A percentile compares a stretch with the other conserved stretches of the same genome.
Conservation (phyloP, 2,888 invertebrate genomes). For the Panzeria rudis region DNA sequence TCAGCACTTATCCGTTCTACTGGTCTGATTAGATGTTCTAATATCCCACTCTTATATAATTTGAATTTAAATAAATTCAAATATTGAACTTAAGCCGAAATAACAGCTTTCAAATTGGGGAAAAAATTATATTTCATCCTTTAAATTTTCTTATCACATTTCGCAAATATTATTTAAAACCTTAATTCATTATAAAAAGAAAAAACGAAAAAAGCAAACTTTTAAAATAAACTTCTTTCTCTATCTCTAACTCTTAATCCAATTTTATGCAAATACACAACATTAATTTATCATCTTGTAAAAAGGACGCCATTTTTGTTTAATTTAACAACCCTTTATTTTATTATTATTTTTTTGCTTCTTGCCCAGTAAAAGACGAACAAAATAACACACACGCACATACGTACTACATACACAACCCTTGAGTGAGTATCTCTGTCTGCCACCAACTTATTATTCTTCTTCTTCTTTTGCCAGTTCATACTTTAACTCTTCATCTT, state of each 20-base stretch:
- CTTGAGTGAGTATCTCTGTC: constrained; percentile 54
- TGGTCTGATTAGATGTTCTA: no score
- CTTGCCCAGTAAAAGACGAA: constrained; percentile 53
- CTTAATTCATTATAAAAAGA: constrained; percentile 25
- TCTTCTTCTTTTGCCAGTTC: constrained; percentile 52
- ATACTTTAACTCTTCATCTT: constrained; percentile 54
- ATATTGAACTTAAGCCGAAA: no score
- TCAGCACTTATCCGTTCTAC: no score
- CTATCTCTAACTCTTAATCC: constrained; percentile 64
- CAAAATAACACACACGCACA: neutral
- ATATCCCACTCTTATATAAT: no score
- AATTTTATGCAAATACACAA: constrained; percentile 68
- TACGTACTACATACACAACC: constrained; percentile 29
- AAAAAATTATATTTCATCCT: no score
- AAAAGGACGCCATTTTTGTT: constrained; percentile 72
- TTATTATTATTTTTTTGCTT: constrained; percentile 6
- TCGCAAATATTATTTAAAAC: neutral
- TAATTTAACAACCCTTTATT: constrained; percentile 69
- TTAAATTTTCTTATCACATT: neutral
- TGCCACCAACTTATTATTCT: constrained; percentile 59
- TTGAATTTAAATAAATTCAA: no score
- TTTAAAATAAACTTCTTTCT: constrained; percentile 32
- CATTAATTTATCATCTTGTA: constrained; percentile 71
- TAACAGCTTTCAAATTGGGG: no score
- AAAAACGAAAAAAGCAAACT: neutral